Evolutionary conservation across 2,888 invertebrate species (phyloP), one percentile per base, ranked within the genome.

Genomic region (Pollenia amentaria): DNA sequence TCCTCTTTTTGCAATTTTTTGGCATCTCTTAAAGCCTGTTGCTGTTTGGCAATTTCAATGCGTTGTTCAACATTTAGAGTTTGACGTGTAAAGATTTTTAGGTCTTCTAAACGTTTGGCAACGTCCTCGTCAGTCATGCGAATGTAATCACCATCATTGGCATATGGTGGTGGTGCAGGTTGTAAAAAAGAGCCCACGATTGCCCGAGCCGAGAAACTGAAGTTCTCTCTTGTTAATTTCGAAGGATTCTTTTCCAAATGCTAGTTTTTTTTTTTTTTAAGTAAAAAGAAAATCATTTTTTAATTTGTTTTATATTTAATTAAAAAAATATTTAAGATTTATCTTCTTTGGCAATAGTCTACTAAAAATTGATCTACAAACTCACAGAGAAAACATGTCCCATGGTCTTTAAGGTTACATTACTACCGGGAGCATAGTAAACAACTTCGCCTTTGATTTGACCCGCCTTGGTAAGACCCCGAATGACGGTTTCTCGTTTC

Each of bases 161-260:
- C 94, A 90, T 94, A 94, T 79, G 94, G 95, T 6, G 94, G 95
- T 6, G 95, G 94, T 57, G 95, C 95, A 0, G 97, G 96, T 92
- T 98, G 98, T 67, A 98, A 94, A 93, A 98, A 99, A 88, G 98
- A 98, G 2, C 99, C 99, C 53, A 99, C 95, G 87, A 98, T 95
- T 3, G 97, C 95, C 88, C 97, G 96, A 60, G 98, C 96, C 90
- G 97, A 98, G 94, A 98, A 99, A 87, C 97, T 98, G 94, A 99
- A 99, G 94, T 98, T 97, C 88, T 98, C 98, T 29, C 96, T 95
- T 3, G 95, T 96, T 78, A 99, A 93, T 89, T 96, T 96, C 70
- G 93, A 93, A 9, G 93, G 95, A 92, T 96, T 95, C 91, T 96
- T 94, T 73, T 97, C 97, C 91, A 98, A 94, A 93, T 97, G 97